Evolutionary conservation across 2,113 vertebrate species (phyloP), one percentile per base, ranked within the genome.

Genomic region (Oncorhynchus tshawytscha): DNA sequence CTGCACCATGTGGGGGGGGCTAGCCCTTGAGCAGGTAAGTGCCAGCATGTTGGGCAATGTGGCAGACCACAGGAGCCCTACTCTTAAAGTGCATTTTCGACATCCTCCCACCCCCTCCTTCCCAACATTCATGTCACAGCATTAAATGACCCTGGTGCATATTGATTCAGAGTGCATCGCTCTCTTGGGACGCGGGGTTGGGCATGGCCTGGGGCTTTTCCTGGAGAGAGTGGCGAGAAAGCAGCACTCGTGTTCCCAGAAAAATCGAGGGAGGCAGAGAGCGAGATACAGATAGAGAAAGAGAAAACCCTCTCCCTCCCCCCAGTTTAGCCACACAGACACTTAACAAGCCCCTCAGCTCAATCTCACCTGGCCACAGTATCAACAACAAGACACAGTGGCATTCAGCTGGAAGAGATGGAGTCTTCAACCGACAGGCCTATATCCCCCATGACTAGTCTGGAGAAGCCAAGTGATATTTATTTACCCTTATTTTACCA

Each of bases 31-130:
- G 29, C 65, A 65, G 67, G 67, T 82, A 81, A 84, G 75, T 18
- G 79, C 31, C 31, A 70, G 62, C 24, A 29, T 85, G 85, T 87
- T 85, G 84, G 80, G 67, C 27, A 68, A 68, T 15, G 18, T 34
- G 13, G 18, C 12, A 16, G 31, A 18, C 68, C 31, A 60, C 39
- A 31, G 49, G 22, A 75, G 67, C 51, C 18, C 16, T n/a, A 25
- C 22, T 25, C 9, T 11, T 5, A 66, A 39, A 45, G 39, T 45
- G 8, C 39, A 9, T 9, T 45, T 45, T 45, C 9, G 9, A 11
- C 39, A 45, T 11, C 39, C 39, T 45, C 12, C 64, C 20, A 9
- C 11, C 7, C 6, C 12, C 72, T 80, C 68, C 72, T 81, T 22
- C 39, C 57, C n/a, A n/a, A 13, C 39, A 48, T 27, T 27, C 49